These are phyloP conservation scores for Rhinopomastus cyanomelas DNA, from an alignment of 2,113 vertebrate species.

Conservation along the genomic window DNA sequence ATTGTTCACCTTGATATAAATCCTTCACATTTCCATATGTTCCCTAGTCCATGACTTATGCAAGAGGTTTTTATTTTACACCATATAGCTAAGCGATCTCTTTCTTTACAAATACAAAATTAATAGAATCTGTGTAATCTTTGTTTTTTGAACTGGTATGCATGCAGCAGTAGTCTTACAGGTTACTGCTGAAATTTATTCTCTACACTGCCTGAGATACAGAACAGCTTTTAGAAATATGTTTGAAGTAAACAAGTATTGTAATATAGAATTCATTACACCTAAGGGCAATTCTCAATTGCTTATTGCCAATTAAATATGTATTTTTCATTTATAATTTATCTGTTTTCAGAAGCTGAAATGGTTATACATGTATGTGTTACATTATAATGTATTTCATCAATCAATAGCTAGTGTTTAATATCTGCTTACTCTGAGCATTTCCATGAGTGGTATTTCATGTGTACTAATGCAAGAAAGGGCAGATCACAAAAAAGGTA, in stretches of 20 bases:
- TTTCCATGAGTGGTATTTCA: not conserved
- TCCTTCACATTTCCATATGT: not conserved
- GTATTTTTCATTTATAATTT: not conserved
- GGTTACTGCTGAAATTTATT: not conserved
- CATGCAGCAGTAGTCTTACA: not conserved
- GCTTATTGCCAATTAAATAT: not conserved
- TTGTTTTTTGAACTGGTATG: not conserved
- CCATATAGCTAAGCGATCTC: not conserved
- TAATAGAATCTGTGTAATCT: not conserved
- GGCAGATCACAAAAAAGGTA: not conserved
- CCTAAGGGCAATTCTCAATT: not conserved
- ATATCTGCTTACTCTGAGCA: not conserved
- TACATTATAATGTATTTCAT: not conserved
- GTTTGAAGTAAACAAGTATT: not conserved
- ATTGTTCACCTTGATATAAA: not conserved
- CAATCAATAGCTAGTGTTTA: not conserved
- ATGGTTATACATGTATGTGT: accelerated
- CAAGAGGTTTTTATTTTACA: not conserved
- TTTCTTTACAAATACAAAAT: not conserved
- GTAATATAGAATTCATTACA: not conserved
- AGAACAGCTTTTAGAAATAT: not conserved
- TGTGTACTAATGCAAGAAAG: not conserved
- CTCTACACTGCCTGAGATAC: not conserved
- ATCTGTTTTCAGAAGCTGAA: not conserved
- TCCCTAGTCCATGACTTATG: not conserved